Percentiles rank a stretch among this genome's conserved stretches.
These are phyloP conservation scores for Stylophora pistillata DNA, from an alignment of 64 coral and sea anemone genomes.

Conservation along the genomic window DNA sequence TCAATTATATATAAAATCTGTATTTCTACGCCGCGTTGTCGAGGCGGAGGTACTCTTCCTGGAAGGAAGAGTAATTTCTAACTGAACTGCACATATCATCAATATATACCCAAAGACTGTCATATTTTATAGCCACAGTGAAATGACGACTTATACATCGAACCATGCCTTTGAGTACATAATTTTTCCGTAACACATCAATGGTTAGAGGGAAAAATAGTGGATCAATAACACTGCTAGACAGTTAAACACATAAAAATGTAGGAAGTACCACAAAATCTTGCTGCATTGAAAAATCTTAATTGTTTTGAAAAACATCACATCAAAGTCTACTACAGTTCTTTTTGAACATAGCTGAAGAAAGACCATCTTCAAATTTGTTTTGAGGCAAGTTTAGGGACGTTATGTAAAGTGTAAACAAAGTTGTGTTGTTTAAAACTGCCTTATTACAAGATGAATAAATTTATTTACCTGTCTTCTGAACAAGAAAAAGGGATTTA, in stretches of 20 bases:
- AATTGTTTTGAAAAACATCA: constrained; percentile 25
- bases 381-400: background rate
- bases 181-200: constrained; percentile 33
- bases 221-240: constrained; percentile 29
- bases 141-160: constrained; percentile 45
- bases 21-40: too few species aligned
- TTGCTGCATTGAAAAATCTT: constrained; percentile 27
- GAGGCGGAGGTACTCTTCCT: too few species aligned
- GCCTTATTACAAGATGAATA: constrained; percentile 26
- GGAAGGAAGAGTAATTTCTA: too few species aligned
- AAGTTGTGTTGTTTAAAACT: constrained; percentile 5
- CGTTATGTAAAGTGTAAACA: constrained; percentile 43
- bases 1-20: too few species aligned
- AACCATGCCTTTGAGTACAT: constrained; percentile 50
- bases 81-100: constrained; percentile 44
- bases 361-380: constrained; percentile 45
- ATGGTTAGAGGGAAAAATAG: constrained; percentile 34
- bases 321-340: constrained; percentile 31
- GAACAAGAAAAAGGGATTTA: too few species aligned
- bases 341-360: constrained; percentile 12
- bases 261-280: constrained; percentile 39
- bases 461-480: background rate
- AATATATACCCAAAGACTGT: constrained; percentile 20
- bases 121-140: constrained; percentile 1
- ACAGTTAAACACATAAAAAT: constrained; percentile 19